A percentile compares a stretch with the other conserved stretches of the same genome.
These are phyloP conservation scores for Nymphalis io DNA, from an alignment of 1,140 invertebrate species.

Conservation along the genomic window DNA sequence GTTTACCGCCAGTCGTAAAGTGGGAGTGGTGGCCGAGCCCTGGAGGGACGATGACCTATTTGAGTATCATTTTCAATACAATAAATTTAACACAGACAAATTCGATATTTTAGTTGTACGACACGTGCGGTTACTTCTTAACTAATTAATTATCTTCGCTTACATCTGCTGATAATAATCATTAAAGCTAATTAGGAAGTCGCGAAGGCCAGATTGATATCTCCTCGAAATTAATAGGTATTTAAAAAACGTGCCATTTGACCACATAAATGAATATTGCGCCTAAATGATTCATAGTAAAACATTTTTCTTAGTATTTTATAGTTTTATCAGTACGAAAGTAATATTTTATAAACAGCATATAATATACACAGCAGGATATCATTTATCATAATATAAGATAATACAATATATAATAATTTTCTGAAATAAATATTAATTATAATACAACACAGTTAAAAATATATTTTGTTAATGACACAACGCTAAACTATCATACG, in stretches of 20 bases:
- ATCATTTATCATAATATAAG: background rate
- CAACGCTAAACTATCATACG: background rate
- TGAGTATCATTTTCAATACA: background rate
- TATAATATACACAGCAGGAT: background rate
- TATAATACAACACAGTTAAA: background rate
- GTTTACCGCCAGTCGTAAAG: conserved; percentile 36
- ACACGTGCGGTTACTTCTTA: background rate
- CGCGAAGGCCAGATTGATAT: background rate
- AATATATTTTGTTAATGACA: background rate
- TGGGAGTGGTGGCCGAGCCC: conserved; percentile 46
- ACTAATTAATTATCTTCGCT: background rate
- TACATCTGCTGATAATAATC: background rate
- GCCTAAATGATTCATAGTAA: too few species aligned
- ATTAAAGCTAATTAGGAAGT: background rate
- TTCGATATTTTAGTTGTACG: background rate
- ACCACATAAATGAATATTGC: too few species aligned
- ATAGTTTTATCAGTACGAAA: too few species aligned
- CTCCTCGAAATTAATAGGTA: background rate
- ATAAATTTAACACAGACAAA: background rate
- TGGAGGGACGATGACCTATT: conserved; percentile 38
- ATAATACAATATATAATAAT: background rate
- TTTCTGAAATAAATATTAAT: background rate
- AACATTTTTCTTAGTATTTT: too few species aligned
- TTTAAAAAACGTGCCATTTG: background rate
- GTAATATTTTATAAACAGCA: background rate